Conservation (phyloP, 2,113 vertebrate species). For the Bucco capensis region DNA sequence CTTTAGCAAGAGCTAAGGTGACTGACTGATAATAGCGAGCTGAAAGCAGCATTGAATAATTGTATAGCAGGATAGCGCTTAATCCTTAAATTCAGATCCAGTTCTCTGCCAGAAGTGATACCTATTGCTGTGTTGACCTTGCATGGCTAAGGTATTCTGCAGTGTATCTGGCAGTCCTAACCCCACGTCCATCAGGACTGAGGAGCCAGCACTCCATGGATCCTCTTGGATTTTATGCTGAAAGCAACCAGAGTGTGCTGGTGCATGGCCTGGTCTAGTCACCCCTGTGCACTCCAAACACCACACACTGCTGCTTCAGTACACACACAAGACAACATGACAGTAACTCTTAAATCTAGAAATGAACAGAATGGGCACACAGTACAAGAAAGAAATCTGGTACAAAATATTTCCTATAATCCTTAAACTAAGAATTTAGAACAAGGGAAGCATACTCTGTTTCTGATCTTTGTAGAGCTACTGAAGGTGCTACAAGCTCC, state of each 20-base stretch:
- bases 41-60: not conserved
- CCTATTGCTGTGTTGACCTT: not conserved
- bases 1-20: not conserved
- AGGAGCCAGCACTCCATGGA: not conserved
- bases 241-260: rapidly evolving
- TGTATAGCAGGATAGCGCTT: not conserved
- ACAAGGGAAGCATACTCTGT: rapidly evolving
- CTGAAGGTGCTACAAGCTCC: not conserved
- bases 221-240: not conserved
- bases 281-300: rapidly evolving
- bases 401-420: not conserved
- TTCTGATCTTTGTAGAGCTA: not conserved
- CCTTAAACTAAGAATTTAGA: not conserved
- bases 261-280: not conserved
- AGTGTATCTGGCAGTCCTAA: not conserved
- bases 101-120: not conserved
- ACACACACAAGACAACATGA: rapidly evolving
- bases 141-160: not conserved
- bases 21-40: not conserved
- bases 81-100: not conserved
- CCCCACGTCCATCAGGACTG: not conserved
- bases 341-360: not conserved
- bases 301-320: not conserved
- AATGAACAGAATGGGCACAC: not conserved
- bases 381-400: not conserved